Evolutionary conservation across 2,113 vertebrate species (phyloP).

Genomic region (Cochlearius cochlearius): DNA sequence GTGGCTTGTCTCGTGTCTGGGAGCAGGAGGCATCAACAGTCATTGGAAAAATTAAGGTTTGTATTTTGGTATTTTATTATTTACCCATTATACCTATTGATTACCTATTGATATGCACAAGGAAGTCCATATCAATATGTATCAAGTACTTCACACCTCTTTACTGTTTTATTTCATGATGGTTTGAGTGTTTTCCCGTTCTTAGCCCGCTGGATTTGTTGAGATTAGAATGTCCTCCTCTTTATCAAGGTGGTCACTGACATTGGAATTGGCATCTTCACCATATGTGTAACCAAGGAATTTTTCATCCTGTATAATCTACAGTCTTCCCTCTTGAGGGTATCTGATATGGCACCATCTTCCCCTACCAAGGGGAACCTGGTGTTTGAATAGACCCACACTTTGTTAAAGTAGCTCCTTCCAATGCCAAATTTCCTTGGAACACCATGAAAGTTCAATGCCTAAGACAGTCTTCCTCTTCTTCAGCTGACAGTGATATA

Average conservation of each 20-base stretch:
- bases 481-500: neutral
- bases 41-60: constrained; percentile 82
- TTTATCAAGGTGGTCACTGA: neutral
- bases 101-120: neutral
- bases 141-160: neutral
- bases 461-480: neutral
- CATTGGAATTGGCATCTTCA: neutral
- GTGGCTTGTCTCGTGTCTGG: constrained; percentile 75
- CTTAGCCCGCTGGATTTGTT: neutral
- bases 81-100: neutral
- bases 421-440: neutral
- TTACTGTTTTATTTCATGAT: neutral
- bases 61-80: neutral
- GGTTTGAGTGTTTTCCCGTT: neutral
- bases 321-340: neutral
- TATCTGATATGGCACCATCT: neutral
- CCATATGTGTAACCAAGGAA: neutral
- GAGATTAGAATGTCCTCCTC: neutral
- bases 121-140: neutral
- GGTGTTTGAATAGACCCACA: neutral
- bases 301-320: neutral
- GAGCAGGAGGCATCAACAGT: constrained; percentile 78
- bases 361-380: neutral
- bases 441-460: neutral
- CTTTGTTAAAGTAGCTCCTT: neutral